These are phyloP conservation scores for Puffinus mauretanicus DNA, from an alignment of 2,113 vertebrate species.

Conservation along the genomic window DNA sequence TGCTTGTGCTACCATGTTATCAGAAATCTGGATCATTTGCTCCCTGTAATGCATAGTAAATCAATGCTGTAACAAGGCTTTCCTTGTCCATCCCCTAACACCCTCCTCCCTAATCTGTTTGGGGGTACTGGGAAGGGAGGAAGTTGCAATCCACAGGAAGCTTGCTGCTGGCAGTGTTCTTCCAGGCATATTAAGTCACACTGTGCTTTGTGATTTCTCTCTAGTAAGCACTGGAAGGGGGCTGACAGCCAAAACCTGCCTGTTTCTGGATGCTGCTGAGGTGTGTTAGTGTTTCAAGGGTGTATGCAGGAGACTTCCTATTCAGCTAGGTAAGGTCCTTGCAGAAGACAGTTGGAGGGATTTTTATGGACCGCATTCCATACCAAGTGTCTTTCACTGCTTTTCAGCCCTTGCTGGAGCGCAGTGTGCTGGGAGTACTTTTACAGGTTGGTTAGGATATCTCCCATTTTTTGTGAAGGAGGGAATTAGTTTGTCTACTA, in stretches of 20 bases:
- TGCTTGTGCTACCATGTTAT: neutral
- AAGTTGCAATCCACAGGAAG: neutral
- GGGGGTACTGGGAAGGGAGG: neutral
- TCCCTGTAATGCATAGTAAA: neutral
- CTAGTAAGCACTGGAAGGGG: neutral
- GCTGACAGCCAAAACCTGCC: neutral
- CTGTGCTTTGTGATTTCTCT: neutral
- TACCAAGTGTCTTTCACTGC: neutral
- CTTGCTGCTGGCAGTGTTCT: neutral
- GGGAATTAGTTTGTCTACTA: neutral
- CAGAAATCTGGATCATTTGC: neutral
- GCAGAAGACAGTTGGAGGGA: neutral
- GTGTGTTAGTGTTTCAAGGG: neutral
- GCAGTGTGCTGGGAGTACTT: neutral
- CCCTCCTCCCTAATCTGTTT: neutral
- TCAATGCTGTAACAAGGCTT: neutral
- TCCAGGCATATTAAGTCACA: neutral
- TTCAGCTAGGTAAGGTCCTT: neutral
- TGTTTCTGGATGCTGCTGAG: neutral
- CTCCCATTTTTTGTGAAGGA: neutral
- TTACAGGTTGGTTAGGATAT: neutral
- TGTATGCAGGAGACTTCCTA: neutral
- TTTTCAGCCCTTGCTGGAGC: neutral
- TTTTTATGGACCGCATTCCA: rapidly evolving
- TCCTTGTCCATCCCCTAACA: neutral